Conservation (phyloP, 1,140 invertebrate species). For the Ylistrum balloti region DNA sequence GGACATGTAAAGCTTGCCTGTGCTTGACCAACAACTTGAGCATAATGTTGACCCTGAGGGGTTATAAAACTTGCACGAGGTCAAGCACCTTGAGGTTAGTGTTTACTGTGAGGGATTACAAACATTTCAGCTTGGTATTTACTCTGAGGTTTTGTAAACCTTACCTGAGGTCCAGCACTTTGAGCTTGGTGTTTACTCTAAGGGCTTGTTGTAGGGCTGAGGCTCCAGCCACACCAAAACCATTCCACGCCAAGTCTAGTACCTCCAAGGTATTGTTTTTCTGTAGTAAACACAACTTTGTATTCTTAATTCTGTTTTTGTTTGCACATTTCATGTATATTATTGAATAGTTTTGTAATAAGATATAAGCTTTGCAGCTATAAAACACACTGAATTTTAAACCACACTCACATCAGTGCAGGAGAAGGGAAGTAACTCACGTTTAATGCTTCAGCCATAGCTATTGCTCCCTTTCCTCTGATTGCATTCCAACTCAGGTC, state of each 20-base stretch:
- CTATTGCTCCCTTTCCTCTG: slow-evolving; percentile 73
- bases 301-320: not conserved
- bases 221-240: slow-evolving; percentile 69
- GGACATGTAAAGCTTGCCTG: too few species aligned
- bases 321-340: not conserved
- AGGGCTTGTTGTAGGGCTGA: slow-evolving; percentile 69
- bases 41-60: too few species aligned
- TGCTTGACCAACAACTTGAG: too few species aligned
- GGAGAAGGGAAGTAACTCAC: slow-evolving; percentile 58
- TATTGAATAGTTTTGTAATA: too few species aligned
- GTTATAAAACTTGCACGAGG: too few species aligned
- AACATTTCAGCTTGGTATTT: too few species aligned
- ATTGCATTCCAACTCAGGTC: slow-evolving; percentile 80
- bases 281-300: slow-evolving; percentile 57
- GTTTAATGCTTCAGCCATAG: slow-evolving; percentile 71
- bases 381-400: too few species aligned
- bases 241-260: slow-evolving; percentile 79
- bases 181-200: slow-evolving; percentile 72
- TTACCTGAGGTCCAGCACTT: slow-evolving; percentile 78
- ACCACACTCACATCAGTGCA: too few species aligned
- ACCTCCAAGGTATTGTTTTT: slow-evolving; percentile 75
- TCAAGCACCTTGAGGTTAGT: not conserved
- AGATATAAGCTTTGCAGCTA: too few species aligned
- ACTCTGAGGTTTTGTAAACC: not conserved
- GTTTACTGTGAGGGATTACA: too few species aligned